Base-by-base conservation (phyloP, 2,888 invertebrate genomes). In the Trissolcus brochymenae region DNA sequence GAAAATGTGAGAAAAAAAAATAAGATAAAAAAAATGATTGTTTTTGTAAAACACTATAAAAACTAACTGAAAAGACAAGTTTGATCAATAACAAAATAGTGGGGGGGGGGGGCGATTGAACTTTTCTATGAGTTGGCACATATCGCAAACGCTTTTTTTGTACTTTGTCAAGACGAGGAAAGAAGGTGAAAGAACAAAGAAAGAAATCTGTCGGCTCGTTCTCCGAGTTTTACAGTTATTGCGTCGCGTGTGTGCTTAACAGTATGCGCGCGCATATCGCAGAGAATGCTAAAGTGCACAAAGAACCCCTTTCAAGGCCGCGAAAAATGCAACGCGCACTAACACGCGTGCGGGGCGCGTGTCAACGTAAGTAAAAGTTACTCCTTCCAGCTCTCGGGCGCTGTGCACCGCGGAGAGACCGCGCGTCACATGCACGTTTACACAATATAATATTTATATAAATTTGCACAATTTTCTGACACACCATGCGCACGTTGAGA, bases 291-390 rank as follows among this genome's bases (percentile, higher is more conserved):
- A 81, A 82, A 84, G 84, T 80, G 85, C 87, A 88, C 88, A 88
- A 88, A 88, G 88, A 88, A 85, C 84, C 86, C 82, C 85, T 85
- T 84, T 88, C 88, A 88, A 88, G 88, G 88, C 87, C 87, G 84
- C 80, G 77, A 79, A 79, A 79, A 80, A 78, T 80, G 81, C 80
- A 77, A 78, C 77, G 80, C 78, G 73, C 82, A 81, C 82, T 66
- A 81, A 79, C 78, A 79, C 81, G 77, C 81, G 77, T 72, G 73
- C 79, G 79, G 61, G 76, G 79, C 72, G 76, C 73, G 79, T 79
- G 76, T 77, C 72, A 77, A 75, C 72, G 76, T 76, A 76, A 80
- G 78, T 80, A 80, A 80, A 80, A 78, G 80, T 78, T 72, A 53
- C 76, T 56, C 78, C 72, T 56, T 46, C 74, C 77, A 46, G 35